Percentiles rank a stretch among this genome's conserved stretches.
Evolutionary conservation across 1,140 invertebrate genomes (phyloP).

Genomic region (Phthorimaea operculella): DNA sequence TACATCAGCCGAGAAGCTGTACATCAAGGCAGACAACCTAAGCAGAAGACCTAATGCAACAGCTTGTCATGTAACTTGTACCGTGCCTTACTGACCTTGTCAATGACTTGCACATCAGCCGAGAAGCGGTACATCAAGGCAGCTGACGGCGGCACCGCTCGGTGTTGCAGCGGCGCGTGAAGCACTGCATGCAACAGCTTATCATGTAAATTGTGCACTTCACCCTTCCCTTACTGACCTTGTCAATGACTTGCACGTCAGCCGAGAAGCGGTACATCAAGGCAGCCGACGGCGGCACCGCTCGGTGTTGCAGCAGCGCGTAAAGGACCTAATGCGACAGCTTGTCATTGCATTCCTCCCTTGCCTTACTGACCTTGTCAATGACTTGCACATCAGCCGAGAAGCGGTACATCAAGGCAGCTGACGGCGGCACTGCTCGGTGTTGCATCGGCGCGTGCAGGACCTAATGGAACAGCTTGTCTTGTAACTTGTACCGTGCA

Average conservation of each 20-base stretch:
- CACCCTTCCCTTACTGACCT: too few species aligned
- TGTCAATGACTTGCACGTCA: slow-evolving; percentile 80
- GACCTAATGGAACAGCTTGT: too few species aligned
- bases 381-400: too few species aligned
- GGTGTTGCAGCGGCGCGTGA: slow-evolving; percentile 73
- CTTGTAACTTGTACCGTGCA: too few species aligned
- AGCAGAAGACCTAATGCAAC: slow-evolving; percentile 75
- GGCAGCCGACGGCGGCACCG: slow-evolving; percentile 78
- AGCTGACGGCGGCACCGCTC: slow-evolving; percentile 80
- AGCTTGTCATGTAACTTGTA: slow-evolving; percentile 73
- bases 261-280: slow-evolving; percentile 83
- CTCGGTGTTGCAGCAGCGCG: slow-evolving; percentile 76
- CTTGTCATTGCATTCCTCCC: slow-evolving; percentile 72
- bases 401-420: too few species aligned
- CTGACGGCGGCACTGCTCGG: too few species aligned
- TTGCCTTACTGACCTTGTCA: too few species aligned
- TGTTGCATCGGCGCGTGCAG: too few species aligned
- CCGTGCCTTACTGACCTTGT: slow-evolving; percentile 82
- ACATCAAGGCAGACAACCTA: slow-evolving; percentile 81
- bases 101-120: slow-evolving; percentile 77
- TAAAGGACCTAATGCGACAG: slow-evolving; percentile 72
- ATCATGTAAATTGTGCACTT: slow-evolving; percentile 75
- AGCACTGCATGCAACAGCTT: slow-evolving; percentile 74
- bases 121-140: slow-evolving; percentile 83
- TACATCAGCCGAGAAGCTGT: slow-evolving; percentile 80